Percentiles rank a stretch among this genome's conserved stretches.
These are phyloP conservation scores for Metopolophium dirhodum DNA, from an alignment of 1,140 invertebrate species.

Conservation along the genomic window DNA sequence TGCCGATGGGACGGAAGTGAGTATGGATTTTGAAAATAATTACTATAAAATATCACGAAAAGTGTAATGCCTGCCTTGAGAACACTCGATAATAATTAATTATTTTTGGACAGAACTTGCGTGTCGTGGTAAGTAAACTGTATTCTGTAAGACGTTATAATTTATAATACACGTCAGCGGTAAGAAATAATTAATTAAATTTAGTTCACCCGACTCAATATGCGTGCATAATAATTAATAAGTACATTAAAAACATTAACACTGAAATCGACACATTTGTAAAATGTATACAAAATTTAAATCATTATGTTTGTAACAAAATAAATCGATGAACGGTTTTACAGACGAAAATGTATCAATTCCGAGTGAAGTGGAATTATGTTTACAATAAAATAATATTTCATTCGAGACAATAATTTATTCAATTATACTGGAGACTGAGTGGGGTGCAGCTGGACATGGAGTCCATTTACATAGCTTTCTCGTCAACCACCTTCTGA, in stretches of 20 bases:
- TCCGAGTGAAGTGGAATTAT: too few species aligned
- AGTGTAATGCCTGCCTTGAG: not conserved
- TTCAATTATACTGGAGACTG: too few species aligned
- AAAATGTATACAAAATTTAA: not conserved
- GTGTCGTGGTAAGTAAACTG: not conserved
- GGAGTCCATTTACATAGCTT: too few species aligned
- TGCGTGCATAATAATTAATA: not conserved
- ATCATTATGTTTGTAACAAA: too few species aligned
- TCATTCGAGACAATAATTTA: too few species aligned
- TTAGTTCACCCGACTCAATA: not conserved
- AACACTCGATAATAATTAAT: not conserved
- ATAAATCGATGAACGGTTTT: too few species aligned
- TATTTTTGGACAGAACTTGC: not conserved
- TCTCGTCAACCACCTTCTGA: too few species aligned
- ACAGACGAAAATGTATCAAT: too few species aligned
- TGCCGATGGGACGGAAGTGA: too few species aligned
- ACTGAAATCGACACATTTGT: not conserved
- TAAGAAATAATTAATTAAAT: conserved; percentile 15
- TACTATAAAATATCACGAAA: not conserved
- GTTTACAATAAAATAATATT: too few species aligned
- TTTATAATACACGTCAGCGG: not conserved
- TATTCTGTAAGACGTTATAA: not conserved
- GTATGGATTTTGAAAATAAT: not conserved
- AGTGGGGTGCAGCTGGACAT: too few species aligned
- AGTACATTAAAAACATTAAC: not conserved